These are phyloP conservation scores for Grantiella picta DNA, from an alignment of 2,113 vertebrate species.

Conservation along the genomic window DNA sequence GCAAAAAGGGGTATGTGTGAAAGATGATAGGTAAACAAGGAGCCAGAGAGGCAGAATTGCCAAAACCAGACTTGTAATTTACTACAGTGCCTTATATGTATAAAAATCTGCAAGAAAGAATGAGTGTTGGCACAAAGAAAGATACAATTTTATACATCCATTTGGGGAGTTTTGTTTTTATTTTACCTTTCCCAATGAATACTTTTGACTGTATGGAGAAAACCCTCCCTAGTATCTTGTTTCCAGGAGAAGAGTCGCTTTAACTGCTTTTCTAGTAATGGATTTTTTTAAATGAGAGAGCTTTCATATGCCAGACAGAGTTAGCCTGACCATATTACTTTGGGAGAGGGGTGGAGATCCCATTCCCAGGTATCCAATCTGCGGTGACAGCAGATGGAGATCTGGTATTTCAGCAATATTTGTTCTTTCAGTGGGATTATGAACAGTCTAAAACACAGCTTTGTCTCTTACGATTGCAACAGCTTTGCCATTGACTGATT, in stretches of 20 bases:
- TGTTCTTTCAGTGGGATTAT: background rate
- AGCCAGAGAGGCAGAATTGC: constrained; percentile 4
- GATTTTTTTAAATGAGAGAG: background rate
- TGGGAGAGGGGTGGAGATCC: background rate
- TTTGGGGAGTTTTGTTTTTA: background rate
- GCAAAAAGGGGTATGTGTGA: constrained; percentile 6
- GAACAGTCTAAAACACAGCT: background rate
- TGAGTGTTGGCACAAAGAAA: background rate
- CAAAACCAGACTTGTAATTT: constrained; percentile 14
- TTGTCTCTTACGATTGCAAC: background rate
- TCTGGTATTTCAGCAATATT: background rate
- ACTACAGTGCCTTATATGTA: background rate
- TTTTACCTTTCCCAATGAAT: background rate
- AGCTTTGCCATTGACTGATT: background rate
- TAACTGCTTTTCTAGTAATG: background rate
- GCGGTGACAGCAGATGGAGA: fast-evolving
- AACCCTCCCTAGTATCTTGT: background rate
- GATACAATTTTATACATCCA: background rate
- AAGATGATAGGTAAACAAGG: constrained; percentile 36
- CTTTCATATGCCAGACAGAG: background rate
- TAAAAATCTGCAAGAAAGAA: background rate
- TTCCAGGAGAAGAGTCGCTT: background rate
- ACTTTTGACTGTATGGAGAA: background rate
- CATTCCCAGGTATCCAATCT: background rate
- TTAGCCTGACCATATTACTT: background rate